Evolutionary conservation across 30 jellyfish, hydroid and myxozoan species (phyloP).

Genomic region (Nemopilema nomurai): DNA sequence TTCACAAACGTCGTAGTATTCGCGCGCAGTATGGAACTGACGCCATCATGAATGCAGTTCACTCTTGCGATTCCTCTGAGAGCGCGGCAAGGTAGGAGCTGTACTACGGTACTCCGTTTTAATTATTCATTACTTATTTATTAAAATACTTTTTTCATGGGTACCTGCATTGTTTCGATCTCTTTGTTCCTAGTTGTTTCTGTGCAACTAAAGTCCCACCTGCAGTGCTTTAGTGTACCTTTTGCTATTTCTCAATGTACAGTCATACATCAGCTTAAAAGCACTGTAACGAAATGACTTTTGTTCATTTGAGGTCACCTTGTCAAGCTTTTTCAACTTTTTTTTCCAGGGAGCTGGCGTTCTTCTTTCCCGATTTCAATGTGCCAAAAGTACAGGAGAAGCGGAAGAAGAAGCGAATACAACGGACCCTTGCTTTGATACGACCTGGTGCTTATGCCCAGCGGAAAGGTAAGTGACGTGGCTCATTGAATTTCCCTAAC

Average conservation of each 20-base stretch:
- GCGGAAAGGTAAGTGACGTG: constrained; percentile 52
- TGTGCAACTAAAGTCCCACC: too few relatives aligned
- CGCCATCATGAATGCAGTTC: constrained; percentile 83
- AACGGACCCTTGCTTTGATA: constrained; percentile 88
- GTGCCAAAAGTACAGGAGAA: constrained; percentile 78
- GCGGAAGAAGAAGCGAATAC: constrained; percentile 73
- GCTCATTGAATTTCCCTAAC: too few relatives aligned
- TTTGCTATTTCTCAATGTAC: too few relatives aligned
- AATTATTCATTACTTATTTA: too few relatives aligned
- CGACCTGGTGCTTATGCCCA: constrained; percentile 87
- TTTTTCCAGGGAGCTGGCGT: constrained; percentile 80
- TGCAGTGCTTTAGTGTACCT: too few relatives aligned
- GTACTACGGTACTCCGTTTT: neutral
- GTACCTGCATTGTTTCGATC: too few relatives aligned
- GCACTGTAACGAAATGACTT: neutral
- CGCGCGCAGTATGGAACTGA: constrained; percentile 98
- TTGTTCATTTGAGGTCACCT: neutral
- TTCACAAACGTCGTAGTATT: constrained; percentile 69
- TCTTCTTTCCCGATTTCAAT: constrained; percentile 88
- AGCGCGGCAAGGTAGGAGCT: constrained; percentile 87
- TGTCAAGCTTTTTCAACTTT: too few relatives aligned
- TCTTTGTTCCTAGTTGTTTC: too few relatives aligned
- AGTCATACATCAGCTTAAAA: neutral
- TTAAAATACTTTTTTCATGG: too few relatives aligned
- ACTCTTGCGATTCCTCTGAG: constrained; percentile 85